Evolutionary conservation across 1,140 invertebrate species (phyloP).

Genomic region (Trissolcus basalis): DNA sequence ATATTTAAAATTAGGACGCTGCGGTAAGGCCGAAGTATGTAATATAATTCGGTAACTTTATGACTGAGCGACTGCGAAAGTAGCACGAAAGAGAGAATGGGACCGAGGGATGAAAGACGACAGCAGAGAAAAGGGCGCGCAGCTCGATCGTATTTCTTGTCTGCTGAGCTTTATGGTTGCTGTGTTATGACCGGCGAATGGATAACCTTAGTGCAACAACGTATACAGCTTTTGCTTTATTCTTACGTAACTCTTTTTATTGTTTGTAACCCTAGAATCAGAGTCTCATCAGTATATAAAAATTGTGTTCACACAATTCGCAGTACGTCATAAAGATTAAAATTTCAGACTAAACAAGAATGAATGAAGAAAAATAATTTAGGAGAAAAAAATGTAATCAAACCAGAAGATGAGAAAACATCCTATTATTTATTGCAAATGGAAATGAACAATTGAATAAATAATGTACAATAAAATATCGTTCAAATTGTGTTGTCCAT

Average conservation of each 20-base stretch:
- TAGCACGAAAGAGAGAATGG: constrained; percentile 43
- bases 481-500: constrained; percentile 48
- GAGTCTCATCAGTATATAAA: no score
- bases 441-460: background rate
- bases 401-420: no score
- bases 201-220: constrained; percentile 73
- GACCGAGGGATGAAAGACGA: constrained; percentile 10
- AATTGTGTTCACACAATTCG: no score
- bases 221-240: constrained; percentile 55
- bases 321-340: no score
- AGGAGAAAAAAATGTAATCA: background rate
- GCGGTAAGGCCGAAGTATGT: constrained; percentile 66
- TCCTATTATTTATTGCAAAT: no score
- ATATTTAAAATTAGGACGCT: no score
- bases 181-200: constrained; percentile 75
- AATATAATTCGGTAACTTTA: constrained; percentile 77
- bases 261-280: no score
- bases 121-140: constrained; percentile 60
- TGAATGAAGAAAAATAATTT: no score
- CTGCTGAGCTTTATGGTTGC: constrained; percentile 74
- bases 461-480: background rate
- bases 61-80: constrained; percentile 65
- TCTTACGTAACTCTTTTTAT: constrained; percentile 41
- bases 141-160: constrained; percentile 75
- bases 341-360: no score